These are phyloP conservation scores for Scaptomyza graminum DNA, from an alignment of 1,140 invertebrate genomes.

Conservation along the genomic window DNA sequence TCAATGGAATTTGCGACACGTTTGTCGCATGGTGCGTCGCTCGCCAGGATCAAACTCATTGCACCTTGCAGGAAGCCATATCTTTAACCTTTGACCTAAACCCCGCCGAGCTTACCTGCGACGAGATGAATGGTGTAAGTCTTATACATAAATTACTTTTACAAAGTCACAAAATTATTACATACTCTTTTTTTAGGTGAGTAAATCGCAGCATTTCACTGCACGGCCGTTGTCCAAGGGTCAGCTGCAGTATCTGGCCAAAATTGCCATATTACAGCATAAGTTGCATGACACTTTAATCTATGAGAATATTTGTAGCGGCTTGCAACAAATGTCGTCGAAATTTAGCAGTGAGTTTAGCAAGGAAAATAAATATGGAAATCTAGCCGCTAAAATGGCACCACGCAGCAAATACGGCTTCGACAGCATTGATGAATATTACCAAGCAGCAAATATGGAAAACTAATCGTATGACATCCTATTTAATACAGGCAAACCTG, in stretches of 20 bases:
- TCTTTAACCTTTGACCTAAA: conserved; percentile 30
- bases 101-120: conserved; percentile 34
- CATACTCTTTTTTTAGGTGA: conserved; percentile 6
- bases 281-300: conserved; percentile 48
- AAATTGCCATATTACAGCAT: conserved; percentile 48
- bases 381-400: conserved; percentile 47
- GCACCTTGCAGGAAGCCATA: conserved; percentile 46
- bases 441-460: no score
- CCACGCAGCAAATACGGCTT: conserved; percentile 48
- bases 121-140: conserved; percentile 36
- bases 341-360: conserved; percentile 45
- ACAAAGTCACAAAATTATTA: neutral
- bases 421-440: conserved; percentile 36
- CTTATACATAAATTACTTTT: neutral
- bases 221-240: conserved; percentile 34
- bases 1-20: conserved; percentile 52
- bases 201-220: conserved; percentile 34
- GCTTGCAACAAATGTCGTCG: conserved; percentile 36
- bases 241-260: conserved; percentile 51
- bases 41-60: conserved; percentile 16
- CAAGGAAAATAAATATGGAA: neutral
- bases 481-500: no score
- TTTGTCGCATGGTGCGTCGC: conserved; percentile 52
- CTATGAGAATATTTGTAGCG: conserved; percentile 31
- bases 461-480: no score